Conservation (phyloP, 2,888 invertebrate genomes). For the Dicyrtomina minuta region DNA sequence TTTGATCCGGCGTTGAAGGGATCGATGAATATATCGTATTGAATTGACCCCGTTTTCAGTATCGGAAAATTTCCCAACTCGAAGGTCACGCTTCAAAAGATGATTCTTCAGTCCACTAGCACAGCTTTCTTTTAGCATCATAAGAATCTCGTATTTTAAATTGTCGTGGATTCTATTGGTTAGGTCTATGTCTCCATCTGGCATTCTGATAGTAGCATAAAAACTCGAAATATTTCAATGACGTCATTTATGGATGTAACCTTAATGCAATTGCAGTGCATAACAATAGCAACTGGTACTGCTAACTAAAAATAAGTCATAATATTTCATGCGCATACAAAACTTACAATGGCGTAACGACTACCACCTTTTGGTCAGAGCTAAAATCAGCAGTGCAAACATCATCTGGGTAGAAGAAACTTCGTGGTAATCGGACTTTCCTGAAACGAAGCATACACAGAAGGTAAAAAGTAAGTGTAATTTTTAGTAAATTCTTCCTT, state of each 20-base stretch:
- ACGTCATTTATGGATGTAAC: too few relatives aligned
- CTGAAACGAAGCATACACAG: conserved; percentile 17
- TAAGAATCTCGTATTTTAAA: conserved; percentile 44
- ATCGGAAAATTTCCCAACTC: conserved; percentile 44
- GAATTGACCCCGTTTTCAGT: conserved; percentile 40
- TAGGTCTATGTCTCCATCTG: conserved; percentile 49
- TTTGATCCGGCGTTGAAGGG: conserved; percentile 35
- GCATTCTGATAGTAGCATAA: too few relatives aligned
- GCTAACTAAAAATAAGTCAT: too few relatives aligned
- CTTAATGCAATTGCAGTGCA: too few relatives aligned
- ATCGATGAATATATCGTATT: conserved; percentile 43
- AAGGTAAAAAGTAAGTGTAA: too few relatives aligned
- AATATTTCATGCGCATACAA: too few relatives aligned
- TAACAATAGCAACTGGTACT: too few relatives aligned
- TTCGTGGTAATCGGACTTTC: conserved; percentile 44
- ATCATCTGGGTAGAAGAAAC: conserved; percentile 49
- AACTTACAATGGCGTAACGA: conserved; percentile 47
- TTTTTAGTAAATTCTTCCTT: not conserved
- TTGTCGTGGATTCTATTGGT: conserved; percentile 38
- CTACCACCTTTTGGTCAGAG: conserved; percentile 39
- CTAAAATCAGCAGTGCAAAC: conserved; percentile 41
- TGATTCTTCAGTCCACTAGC: conserved; percentile 47
- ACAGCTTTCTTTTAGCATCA: conserved; percentile 47
- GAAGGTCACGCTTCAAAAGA: conserved; percentile 44
- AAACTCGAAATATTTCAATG: too few relatives aligned